Evolutionary conservation across 2,888 invertebrate genomes (phyloP).

Genomic region (Tanytarsus gracilentus): DNA sequence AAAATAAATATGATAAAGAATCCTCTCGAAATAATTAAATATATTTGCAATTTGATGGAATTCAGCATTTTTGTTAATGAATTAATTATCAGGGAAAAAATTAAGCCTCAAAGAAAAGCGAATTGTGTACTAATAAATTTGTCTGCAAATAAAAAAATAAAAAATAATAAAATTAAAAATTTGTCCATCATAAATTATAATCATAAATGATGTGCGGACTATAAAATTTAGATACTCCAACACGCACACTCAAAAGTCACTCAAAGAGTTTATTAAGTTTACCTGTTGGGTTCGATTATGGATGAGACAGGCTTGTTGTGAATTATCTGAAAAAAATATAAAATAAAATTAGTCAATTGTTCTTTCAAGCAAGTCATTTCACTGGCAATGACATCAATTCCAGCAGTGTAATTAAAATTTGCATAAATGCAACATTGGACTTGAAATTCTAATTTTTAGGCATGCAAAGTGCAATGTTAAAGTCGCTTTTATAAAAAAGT

Average conservation of each 20-base stretch:
- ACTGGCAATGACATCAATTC: background rate
- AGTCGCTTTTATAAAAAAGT: too few species aligned
- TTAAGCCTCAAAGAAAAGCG: background rate
- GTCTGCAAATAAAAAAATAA: conserved; percentile 20
- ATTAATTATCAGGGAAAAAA: too few species aligned
- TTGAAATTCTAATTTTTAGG: too few species aligned
- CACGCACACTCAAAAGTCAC: too few species aligned
- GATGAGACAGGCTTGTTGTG: conserved; percentile 50
- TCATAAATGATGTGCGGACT: too few species aligned
- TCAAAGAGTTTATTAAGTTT: conserved; percentile 33
- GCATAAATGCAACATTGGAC: too few species aligned
- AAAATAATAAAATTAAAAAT: background rate
- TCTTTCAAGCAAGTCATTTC: background rate
- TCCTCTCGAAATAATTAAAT: too few species aligned
- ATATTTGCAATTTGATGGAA: background rate
- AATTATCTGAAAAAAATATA: conserved; percentile 51
- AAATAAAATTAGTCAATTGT: background rate
- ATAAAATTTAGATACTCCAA: too few species aligned
- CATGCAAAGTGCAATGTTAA: too few species aligned
- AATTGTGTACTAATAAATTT: conserved; percentile 14
- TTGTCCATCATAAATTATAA: background rate
- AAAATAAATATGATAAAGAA: too few species aligned
- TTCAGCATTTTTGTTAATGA: too few species aligned
- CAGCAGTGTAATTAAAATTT: too few species aligned
- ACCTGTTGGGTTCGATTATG: conserved; percentile 51